A percentile compares a stretch with the other conserved stretches of the same genome.
Evolutionary conservation across 53 echinoderm and acorn worm genomes (phyloP).

Genomic region (Stichopus horrens): DNA sequence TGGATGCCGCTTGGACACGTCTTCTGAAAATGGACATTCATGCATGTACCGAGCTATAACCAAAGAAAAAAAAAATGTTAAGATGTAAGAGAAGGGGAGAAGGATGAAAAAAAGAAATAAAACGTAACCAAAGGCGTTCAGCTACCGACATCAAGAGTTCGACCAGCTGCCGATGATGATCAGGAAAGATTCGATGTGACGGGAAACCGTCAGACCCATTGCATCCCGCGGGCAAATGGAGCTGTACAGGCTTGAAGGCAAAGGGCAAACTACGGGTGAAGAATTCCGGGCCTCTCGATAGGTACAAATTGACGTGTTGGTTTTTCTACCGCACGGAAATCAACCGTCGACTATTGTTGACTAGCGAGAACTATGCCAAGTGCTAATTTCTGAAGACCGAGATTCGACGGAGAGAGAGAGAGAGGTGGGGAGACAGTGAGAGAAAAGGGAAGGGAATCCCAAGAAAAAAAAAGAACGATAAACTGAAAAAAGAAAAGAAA

Average conservation of each 20-base stretch:
- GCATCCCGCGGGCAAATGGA: constrained; percentile 46
- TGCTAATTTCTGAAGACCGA: not conserved
- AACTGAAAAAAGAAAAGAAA: no score
- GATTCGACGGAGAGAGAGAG: not conserved
- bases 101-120: not conserved
- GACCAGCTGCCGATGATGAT: constrained; percentile 29
- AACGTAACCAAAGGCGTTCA: constrained; percentile 36
- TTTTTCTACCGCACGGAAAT: constrained; percentile 23
- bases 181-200: constrained; percentile 36
- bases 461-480: no score
- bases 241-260: not conserved
- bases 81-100: not conserved
- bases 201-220: constrained; percentile 22
- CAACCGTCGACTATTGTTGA: not conserved
- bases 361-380: not conserved
- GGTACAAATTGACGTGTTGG: constrained; percentile 52
- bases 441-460: no score
- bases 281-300: constrained; percentile 38
- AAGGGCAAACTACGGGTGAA: constrained; percentile 5
- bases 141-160: constrained; percentile 19
- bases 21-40: not conserved
- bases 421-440: no score
- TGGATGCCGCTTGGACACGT: not conserved
- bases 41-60: not conserved
- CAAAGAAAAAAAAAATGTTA: no score